Percentiles rank a stretch among this genome's conserved stretches.
Conservation (phyloP, 2,797 vertebrate species). For the Clarias laeviceps region DNA sequence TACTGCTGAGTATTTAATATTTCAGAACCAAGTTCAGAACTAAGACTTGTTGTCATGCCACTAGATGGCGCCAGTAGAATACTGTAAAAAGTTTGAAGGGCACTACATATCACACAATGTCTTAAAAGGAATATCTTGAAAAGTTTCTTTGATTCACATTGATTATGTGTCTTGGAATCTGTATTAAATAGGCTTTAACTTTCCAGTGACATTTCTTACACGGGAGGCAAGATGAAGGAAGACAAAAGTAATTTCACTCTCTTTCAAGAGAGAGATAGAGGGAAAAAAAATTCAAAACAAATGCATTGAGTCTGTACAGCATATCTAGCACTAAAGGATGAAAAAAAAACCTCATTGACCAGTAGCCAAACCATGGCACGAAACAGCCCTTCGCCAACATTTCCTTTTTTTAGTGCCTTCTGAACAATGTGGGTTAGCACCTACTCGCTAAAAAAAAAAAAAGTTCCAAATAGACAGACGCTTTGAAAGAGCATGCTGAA, state of each 20-base stretch:
- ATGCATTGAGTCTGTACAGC: not conserved
- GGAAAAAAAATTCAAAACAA: not conserved
- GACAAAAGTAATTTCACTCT: not conserved
- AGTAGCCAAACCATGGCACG: not conserved
- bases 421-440: constrained; percentile 31
- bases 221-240: too few species aligned
- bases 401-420: not conserved
- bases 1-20: not conserved
- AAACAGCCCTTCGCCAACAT: not conserved
- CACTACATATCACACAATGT: not conserved
- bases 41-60: not conserved
- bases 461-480: constrained; percentile 24
- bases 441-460: constrained; percentile 38
- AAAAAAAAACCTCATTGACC: not conserved
- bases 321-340: not conserved
- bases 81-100: not conserved
- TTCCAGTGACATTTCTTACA: not conserved
- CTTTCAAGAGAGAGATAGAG: too few species aligned
- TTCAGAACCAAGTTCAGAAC: not conserved
- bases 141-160: not conserved
- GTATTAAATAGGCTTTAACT: not conserved
- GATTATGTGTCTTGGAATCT: not conserved
- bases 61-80: constrained; percentile 45
- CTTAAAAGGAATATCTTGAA: not conserved
- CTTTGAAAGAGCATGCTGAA: not conserved